phyloP scores from a whole-genome alignment of 2,888 invertebrate genomes.

The Tethea ocularis region DNA sequence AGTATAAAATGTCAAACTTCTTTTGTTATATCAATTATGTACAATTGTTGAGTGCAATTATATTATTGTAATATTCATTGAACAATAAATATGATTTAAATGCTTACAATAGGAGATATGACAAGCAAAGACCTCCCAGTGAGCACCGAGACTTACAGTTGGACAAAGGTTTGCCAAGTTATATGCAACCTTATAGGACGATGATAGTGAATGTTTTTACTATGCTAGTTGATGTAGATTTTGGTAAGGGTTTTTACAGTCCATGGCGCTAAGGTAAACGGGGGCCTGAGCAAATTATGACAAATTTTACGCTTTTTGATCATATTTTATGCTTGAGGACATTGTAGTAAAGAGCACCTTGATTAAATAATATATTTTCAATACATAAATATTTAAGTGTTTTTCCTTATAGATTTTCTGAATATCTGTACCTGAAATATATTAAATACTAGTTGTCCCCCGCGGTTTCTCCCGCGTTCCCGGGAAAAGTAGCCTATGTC shows the following conservation, averaged over 20 bases:
- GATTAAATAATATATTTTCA: too few relatives aligned
- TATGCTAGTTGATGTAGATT: too few relatives aligned
- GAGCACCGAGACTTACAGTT: slow-evolving; percentile 14
- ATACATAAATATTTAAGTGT: too few relatives aligned
- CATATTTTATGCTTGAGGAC: slow-evolving; percentile 41
- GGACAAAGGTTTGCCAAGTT: not conserved
- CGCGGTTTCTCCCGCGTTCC: too few relatives aligned
- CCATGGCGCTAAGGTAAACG: slow-evolving; percentile 56
- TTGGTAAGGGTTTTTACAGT: slow-evolving; percentile 20
- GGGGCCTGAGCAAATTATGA: slow-evolving; percentile 34
- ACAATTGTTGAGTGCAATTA: slow-evolving; percentile 68
- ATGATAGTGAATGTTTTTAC: not conserved
- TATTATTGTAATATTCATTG: slow-evolving; percentile 58
- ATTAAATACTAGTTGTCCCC: too few relatives aligned
- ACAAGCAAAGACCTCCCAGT: slow-evolving; percentile 72
- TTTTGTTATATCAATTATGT: slow-evolving; percentile 56
- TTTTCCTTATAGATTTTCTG: too few relatives aligned
- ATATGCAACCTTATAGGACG: not conserved
- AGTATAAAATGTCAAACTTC: slow-evolving; percentile 51
- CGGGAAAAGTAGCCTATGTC: too few relatives aligned
- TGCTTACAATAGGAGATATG: slow-evolving; percentile 59
- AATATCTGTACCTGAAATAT: too few relatives aligned
- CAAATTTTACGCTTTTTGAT: slow-evolving; percentile 56
- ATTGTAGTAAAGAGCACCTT: not conserved
- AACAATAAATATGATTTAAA: slow-evolving; percentile 56